These are phyloP conservation scores for Neria commutata DNA, from an alignment of 2,888 invertebrate species.

Conservation along the genomic window DNA sequence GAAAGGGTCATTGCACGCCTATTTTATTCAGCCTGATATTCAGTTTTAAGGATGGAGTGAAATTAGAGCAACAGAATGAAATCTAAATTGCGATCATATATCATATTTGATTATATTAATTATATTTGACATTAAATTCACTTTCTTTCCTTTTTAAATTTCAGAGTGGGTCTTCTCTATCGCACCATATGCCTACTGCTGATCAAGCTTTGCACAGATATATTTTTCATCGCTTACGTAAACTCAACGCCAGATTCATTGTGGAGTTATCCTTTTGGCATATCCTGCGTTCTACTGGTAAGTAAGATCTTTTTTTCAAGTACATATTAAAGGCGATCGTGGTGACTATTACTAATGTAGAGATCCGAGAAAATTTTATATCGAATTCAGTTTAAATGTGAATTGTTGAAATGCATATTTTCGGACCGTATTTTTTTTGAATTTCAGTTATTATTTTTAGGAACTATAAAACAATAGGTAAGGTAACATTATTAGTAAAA, in stretches of 20 bases:
- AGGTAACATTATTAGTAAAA: too few species aligned
- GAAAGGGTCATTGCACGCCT: too few species aligned
- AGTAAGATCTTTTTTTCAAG: constrained; percentile 52
- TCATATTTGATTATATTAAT: not conserved
- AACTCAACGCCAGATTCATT: constrained; percentile 67
- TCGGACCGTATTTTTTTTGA: not conserved
- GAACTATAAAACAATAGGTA: too few species aligned
- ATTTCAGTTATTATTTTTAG: too few species aligned
- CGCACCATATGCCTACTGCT: constrained; percentile 68
- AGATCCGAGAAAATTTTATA: too few species aligned
- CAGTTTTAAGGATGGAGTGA: too few species aligned
- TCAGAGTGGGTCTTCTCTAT: constrained; percentile 68
- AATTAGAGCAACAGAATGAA: too few species aligned
- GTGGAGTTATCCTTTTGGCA: constrained; percentile 68
- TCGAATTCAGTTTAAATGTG: too few species aligned
- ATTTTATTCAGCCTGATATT: too few species aligned
- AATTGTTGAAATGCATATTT: not conserved
- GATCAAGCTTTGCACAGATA: constrained; percentile 67
- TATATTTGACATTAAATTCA: not conserved
- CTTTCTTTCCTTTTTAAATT: not conserved
- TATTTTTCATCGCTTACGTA: constrained; percentile 70
- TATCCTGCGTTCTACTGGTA: constrained; percentile 67
- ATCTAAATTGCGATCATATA: too few species aligned
- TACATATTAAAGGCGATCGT: too few species aligned
- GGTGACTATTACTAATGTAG: too few species aligned